Percentiles rank a stretch among this genome's conserved stretches.
Evolutionary conservation across 1,140 invertebrate genomes (phyloP).

Genomic region (Pseudomyrmex gracilis): DNA sequence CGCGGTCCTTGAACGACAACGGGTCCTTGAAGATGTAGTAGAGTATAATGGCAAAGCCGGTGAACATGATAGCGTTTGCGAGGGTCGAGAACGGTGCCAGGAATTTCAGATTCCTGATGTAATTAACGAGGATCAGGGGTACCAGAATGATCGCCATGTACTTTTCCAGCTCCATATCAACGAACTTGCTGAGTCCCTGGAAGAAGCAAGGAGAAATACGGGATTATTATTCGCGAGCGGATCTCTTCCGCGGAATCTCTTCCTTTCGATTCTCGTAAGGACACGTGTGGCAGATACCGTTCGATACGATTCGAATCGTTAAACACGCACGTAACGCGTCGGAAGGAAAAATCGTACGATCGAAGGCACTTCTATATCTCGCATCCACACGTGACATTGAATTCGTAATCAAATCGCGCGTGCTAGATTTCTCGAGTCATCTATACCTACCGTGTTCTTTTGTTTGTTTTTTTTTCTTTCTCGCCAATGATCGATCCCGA

Average conservation of each 20-base stretch:
- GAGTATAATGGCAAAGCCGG: slow-evolving; percentile 89
- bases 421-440: slow-evolving; percentile 14
- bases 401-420: slow-evolving; percentile 9
- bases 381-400: slow-evolving; percentile 7
- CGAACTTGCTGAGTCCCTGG: slow-evolving; percentile 73
- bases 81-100: slow-evolving; percentile 91
- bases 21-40: slow-evolving; percentile 88
- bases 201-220: slow-evolving; percentile 33
- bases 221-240: background rate
- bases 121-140: slow-evolving; percentile 90
- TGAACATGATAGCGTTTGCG: slow-evolving; percentile 89
- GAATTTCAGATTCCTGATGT: slow-evolving; percentile 90
- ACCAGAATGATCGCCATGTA: slow-evolving; percentile 89
- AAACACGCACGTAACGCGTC: too few species aligned
- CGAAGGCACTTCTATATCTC: slow-evolving; percentile 3
- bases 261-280: background rate
- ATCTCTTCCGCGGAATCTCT: too few species aligned
- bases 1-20: slow-evolving; percentile 84
- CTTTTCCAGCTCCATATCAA: slow-evolving; percentile 84
- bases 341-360: slow-evolving; percentile 11
- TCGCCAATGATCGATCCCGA: slow-evolving; percentile 17
- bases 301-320: too few species aligned
- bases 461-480: background rate
- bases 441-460: slow-evolving; percentile 35
- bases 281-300: slow-evolving; percentile 1